Evolutionary conservation across 2,113 vertebrate genomes (phyloP), one percentile per base, ranked within the genome.

Genomic region (Glaucomys volans): DNA sequence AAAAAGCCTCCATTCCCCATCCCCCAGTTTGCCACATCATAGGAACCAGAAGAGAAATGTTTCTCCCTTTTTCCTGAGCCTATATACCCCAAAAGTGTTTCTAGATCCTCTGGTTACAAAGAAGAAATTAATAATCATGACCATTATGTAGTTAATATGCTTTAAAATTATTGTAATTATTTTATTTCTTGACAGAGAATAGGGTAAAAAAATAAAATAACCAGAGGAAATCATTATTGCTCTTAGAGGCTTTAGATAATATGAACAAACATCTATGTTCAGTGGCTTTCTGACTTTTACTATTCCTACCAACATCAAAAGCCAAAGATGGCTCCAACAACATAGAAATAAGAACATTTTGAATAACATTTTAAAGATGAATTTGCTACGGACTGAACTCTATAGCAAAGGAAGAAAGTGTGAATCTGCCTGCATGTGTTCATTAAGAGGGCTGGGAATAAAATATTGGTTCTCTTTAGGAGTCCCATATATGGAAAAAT

Each of bases 121-220:
- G n/a, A 79, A 42, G 69, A 79, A 28, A 67, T 66, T 75, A 80
- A 76, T 87, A 20, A 84, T 24, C 13, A 40, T 22, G 18, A 59
- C 87, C 71, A 40, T 89, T 79, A 82, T 37, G 4, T 77, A 88
- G 16, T 88, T 50, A 91, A 84, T 87, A 66, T 7, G 17, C 59
- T 69, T 96, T 82, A 32, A 54, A 54, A 52, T 90, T 91, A 69
- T 62, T 94, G 44, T 87, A 66, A 82, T 79, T 69, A 85, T 90
- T 95, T 84, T 86, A 59, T 76, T 96, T 87, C 40, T 93, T 91
- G 42, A 79, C 57, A 76, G 35, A 96, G 95, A 67, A 82, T 52
- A 88, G 26, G 8, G 4, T 28, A 30, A 57, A 91, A 91, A 89
- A 91, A 52, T 52, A 59, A 91, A 89, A 71, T 54, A 67, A 59